Evolutionary conservation across 2,888 invertebrate species (phyloP), one percentile per base, ranked within the genome.

Genomic region (Herminia tarsipennalis): DNA sequence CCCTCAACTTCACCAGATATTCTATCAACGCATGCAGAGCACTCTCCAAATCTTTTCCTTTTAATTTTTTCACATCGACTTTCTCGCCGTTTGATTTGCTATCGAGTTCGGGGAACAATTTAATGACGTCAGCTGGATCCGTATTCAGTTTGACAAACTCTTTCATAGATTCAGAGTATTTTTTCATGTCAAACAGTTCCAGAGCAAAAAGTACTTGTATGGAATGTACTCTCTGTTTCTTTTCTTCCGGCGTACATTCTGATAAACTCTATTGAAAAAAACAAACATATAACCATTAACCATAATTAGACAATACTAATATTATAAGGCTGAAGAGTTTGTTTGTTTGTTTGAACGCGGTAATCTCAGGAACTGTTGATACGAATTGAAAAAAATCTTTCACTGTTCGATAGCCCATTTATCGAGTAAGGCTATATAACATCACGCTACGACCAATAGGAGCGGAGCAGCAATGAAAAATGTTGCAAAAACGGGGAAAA

Each of bases 111-210:
- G 99, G 99, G 86, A 98, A 99, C 18, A 99, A 89, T 51, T 97
- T 95, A 54, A 99, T 98, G 5, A 99, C 99, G 78, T 98, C 97
- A 29, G 97, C 96, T 0, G 99, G 98, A 88, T 99, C 98, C 2
- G 98, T 98, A 65, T 96, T 95, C 0, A 99, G 92, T 77, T 96
- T 95, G 2, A 95, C 92, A 82, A 99, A 99, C 73, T 98, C 95
- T 40, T 94, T 94, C 96, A 99, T 98, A 0, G 99, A 97, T 62
- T 96, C 96, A 5, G 95, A 93, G 78, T 97, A 99, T 66, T 96
- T 93, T 76, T 96, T 97, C 73, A 96, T 96, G 39, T 95, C 94
- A 82, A 99, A 99, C 5, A 99, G 88, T 78, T 99, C 96, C 70
- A 97, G 94, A 0, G 99, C 99, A 78, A 96, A 95, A 0, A 97